Evolutionary conservation across 2,113 vertebrate genomes (phyloP).

Genomic region (Ceuthmochares aereus): DNA sequence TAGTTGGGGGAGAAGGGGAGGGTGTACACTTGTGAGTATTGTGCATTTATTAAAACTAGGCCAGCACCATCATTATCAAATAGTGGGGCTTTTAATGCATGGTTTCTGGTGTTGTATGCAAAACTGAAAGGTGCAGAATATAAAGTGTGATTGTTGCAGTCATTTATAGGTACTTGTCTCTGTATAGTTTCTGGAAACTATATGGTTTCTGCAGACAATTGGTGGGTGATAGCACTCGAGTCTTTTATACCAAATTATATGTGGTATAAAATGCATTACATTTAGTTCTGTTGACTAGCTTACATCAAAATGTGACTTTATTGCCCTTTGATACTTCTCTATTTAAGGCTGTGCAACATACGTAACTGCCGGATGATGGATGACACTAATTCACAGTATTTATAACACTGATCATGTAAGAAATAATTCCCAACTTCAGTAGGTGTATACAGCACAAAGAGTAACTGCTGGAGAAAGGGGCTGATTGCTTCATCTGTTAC

Average conservation of each 20-base stretch:
- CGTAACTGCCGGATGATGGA: background rate
- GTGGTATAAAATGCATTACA: too few species aligned
- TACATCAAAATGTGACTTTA: background rate
- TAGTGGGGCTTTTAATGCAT: background rate
- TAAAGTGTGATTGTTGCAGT: background rate
- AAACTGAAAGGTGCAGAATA: background rate
- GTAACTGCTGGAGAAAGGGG: background rate
- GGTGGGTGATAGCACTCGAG: background rate
- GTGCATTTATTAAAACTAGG: background rate
- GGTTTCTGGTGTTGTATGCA: background rate
- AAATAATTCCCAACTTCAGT: background rate
- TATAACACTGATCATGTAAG: background rate
- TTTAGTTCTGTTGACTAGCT: background rate
- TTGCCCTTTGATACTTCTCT: background rate
- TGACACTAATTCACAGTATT: background rate
- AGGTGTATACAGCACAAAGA: background rate
- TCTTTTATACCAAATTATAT: background rate
- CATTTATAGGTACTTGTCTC: background rate
- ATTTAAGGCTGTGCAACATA: background rate
- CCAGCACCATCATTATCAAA: background rate
- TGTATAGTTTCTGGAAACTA: background rate
- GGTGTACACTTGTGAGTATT: background rate
- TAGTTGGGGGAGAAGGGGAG: background rate
- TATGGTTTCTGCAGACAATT: background rate
- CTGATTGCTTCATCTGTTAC: conserved; percentile 17